Conservation (phyloP, 37 sponge, comb jelly and placozoan genomes). For the Diacarnus erythraeanus region DNA sequence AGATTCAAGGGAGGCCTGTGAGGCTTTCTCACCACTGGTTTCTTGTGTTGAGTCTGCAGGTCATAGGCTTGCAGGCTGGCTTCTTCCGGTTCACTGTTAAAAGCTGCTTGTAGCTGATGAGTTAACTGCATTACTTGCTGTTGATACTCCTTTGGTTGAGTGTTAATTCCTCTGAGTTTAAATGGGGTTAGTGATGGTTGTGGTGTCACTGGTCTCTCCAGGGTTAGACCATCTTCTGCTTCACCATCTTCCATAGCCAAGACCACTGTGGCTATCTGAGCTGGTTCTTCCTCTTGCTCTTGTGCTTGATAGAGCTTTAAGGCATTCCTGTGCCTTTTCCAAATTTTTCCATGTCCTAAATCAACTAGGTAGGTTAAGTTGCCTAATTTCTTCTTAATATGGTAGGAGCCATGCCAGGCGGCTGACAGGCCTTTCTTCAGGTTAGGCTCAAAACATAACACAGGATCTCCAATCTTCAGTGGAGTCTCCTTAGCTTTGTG, state of each 20-base stretch:
- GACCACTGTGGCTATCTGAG: background rate
- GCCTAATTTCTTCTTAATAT: background rate
- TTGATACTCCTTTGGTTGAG: background rate
- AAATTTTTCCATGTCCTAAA: background rate
- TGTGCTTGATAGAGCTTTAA: background rate
- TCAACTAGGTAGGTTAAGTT: background rate
- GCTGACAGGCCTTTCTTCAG: background rate
- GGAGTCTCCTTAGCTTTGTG: background rate
- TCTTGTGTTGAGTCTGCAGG: background rate
- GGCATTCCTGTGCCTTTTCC: background rate
- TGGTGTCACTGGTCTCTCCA: background rate
- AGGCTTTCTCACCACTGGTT: background rate
- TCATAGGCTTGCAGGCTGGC: conserved; percentile 1
- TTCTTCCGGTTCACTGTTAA: background rate
- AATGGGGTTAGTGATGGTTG: background rate
- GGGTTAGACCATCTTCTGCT: background rate
- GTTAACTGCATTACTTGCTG: background rate
- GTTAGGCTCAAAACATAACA: background rate
- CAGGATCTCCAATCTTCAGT: background rate
- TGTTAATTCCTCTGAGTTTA: background rate
- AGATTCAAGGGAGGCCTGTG: background rate
- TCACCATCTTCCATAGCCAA: background rate
- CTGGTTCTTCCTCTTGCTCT: background rate
- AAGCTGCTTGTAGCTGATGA: background rate
- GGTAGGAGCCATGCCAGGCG: background rate